Conservation (phyloP, 2,888 invertebrate species). For the Dysmachus trigonus region DNA sequence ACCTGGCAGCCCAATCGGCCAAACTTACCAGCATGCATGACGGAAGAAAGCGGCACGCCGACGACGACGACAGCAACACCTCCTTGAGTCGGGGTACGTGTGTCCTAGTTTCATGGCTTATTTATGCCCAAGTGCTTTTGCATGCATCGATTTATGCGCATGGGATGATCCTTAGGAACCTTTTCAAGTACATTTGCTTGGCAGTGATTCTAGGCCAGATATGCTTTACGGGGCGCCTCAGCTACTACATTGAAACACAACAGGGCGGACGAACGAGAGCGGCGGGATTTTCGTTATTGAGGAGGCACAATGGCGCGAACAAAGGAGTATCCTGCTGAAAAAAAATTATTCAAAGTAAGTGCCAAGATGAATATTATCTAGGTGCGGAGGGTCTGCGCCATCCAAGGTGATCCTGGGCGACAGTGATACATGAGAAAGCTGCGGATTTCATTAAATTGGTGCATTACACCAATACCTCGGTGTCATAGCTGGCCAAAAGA, state of each 20-base stretch:
- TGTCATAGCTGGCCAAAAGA: not conserved
- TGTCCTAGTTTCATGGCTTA: slow-evolving; percentile 34
- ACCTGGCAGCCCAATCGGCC: not conserved
- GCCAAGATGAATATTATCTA: slow-evolving; percentile 27
- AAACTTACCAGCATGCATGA: not conserved
- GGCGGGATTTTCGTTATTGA: not conserved
- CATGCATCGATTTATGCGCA: slow-evolving; percentile 39
- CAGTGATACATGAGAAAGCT: not conserved
- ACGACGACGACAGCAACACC: not conserved
- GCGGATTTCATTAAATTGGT: not conserved
- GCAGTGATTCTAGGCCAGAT: slow-evolving; percentile 1
- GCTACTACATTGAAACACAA: not conserved
- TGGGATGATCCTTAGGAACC: slow-evolving; percentile 20
- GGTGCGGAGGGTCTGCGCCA: not conserved
- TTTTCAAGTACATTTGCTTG: slow-evolving; percentile 1
- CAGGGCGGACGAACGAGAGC: not conserved
- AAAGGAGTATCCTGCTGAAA: not conserved
- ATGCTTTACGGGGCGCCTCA: not conserved
- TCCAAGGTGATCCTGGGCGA: not conserved
- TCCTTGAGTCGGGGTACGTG: not conserved
- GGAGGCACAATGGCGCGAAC: not conserved
- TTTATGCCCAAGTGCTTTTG: slow-evolving; percentile 34
- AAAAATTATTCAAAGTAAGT: slow-evolving; percentile 14
- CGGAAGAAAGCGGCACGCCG: not conserved
- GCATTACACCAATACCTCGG: not conserved